These are phyloP conservation scores for Branchipolynoe longqiensis DNA, from an alignment of 2,888 invertebrate genomes.

Conservation along the genomic window DNA sequence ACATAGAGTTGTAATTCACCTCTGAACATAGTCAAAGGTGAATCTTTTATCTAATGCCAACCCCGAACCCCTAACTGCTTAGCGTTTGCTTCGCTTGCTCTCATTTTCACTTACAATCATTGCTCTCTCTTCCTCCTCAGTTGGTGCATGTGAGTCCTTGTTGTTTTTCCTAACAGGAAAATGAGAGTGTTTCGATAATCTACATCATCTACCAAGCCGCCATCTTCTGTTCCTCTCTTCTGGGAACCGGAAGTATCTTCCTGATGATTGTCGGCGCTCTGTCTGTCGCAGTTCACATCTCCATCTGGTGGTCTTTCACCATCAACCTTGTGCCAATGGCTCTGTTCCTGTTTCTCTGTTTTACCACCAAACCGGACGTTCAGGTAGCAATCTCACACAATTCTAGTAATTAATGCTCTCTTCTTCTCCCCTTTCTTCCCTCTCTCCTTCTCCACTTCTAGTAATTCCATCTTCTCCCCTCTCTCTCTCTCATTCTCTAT, in stretches of 20 bases:
- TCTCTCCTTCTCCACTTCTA: not conserved
- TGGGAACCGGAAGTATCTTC: conserved; percentile 57
- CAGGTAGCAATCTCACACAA: conserved; percentile 86
- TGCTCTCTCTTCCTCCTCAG: no score
- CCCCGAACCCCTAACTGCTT: no score
- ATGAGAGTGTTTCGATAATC: conserved; percentile 93
- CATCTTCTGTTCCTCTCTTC: not conserved
- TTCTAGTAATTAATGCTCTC: not conserved
- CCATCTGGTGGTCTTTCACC: conserved; percentile 88
- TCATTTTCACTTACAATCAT: no score
- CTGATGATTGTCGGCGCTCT: conserved; percentile 68
- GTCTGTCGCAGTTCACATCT: conserved; percentile 51
- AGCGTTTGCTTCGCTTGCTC: no score
- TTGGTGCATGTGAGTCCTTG: no score
- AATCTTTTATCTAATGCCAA: no score
- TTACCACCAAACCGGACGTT: conserved; percentile 71
- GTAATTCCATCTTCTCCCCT: not conserved
- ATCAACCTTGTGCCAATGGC: conserved; percentile 76
- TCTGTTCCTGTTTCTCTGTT: conserved; percentile 77
- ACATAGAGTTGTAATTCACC: no score
- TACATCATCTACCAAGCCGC: conserved; percentile 76
- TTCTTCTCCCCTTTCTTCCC: no score
- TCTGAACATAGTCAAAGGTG: no score
- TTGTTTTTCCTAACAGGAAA: no score
- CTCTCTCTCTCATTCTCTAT: no score